Conservation (phyloP, 1,140 invertebrate genomes). For the Drosophila hydei region DNA sequence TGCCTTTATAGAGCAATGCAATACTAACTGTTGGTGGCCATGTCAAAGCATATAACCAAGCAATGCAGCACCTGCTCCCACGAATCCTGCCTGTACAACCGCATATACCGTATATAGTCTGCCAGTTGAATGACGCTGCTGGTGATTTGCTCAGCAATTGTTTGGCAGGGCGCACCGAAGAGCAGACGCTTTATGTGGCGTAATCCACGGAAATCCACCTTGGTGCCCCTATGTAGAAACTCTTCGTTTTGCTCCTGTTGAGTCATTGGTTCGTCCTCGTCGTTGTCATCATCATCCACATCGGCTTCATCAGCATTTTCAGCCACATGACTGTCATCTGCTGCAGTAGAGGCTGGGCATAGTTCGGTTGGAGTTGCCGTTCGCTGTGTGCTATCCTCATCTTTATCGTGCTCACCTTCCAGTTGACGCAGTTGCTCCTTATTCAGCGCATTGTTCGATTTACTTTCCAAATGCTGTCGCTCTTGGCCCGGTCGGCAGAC, state of each 20-base stretch:
- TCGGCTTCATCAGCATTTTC: neutral
- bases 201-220: constrained; percentile 87
- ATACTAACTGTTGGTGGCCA: constrained; percentile 89
- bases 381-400: constrained; percentile 29
- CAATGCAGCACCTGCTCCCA: constrained; percentile 87
- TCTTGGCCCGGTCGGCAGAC: constrained; percentile 48
- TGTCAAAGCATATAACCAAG: constrained; percentile 94
- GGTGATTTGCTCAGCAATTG: constrained; percentile 90
- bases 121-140: constrained; percentile 90
- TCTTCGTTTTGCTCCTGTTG: constrained; percentile 6
- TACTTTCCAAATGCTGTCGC: constrained; percentile 79
- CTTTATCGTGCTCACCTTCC: constrained; percentile 71
- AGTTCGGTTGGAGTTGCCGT: neutral
- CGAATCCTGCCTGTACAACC: constrained; percentile 36
- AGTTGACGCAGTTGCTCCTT: constrained; percentile 87
- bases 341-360: neutral
- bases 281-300: constrained; percentile 10
- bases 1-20: neutral
- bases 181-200: constrained; percentile 87
- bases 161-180: constrained; percentile 73
- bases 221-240: constrained; percentile 78
- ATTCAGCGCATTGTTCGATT: constrained; percentile 83
- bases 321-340: neutral
- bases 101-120: constrained; percentile 83
- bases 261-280: constrained; percentile 68